Base-by-base conservation (phyloP, 2,797 vertebrate species). In the Aselliscus stoliczkanus region DNA sequence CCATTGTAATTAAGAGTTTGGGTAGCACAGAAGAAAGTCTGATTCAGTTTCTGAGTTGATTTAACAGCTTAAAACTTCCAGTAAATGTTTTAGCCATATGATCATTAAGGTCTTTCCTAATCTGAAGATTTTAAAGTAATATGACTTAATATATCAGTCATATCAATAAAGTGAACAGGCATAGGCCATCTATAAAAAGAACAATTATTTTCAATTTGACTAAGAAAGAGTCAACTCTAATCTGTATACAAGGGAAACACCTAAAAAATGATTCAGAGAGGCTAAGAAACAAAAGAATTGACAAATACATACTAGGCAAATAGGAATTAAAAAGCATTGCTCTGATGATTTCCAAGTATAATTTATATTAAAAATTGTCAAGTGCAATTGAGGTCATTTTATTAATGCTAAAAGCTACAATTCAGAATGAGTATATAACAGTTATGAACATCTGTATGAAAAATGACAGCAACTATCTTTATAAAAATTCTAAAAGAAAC, bases 241-340 rank as follows among this genome's bases (percentile, higher is more conserved):
- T 76, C 17, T 34, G 5, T 64, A 88, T 44, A 82, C 3, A 76
- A 69, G 9, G 50, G 8, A 75, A n/a, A 50, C 1, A 83, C 7
- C 21, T 58, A 79, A 93, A 97, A 67, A 65, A 83, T 52, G 92
- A 69, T 84, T 82, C 37, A 75, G 29, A 44, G 95, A 91, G 25
- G 4, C 20, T 81, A 39, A 87, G 50, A 83, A 56, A 29, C 0
- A 44, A 84, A 93, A 54, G 25, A 6, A 50, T 62, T 0, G 25
- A 31, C 20, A 77, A 65, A 82, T 15, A 17, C 37, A 58, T 13
- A 52, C 10, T 44, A 76, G 47, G 14, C 10, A 89, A 92, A 56
- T 13, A 4, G 15, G 85, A 88, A 67, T 3, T 77, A 52, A 80
- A 42, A 69, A 72, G 34, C 4, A 21, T 39, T 52, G 18, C 17